Conservation (phyloP, 1,140 invertebrate genomes). For the Cephus cinctus region DNA sequence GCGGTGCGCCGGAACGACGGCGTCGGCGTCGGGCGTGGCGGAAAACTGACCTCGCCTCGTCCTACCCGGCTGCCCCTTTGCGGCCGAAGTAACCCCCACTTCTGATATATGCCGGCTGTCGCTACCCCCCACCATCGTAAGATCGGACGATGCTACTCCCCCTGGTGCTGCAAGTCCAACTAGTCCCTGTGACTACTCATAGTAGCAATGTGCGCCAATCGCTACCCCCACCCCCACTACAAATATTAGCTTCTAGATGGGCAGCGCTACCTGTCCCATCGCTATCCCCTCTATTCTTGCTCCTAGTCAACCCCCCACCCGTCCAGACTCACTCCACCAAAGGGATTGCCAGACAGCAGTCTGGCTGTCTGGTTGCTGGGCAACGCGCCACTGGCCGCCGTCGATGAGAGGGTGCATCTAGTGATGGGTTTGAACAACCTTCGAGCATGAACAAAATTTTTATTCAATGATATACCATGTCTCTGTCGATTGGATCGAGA, state of each 20-base stretch:
- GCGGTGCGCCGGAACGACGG: slow-evolving; percentile 32
- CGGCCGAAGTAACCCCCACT: too few relatives aligned
- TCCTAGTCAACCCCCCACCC: background rate
- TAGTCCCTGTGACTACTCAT: slow-evolving; percentile 1
- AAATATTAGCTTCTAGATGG: too few relatives aligned
- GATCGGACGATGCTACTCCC: background rate
- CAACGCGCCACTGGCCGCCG: slow-evolving; percentile 35
- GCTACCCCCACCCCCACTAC: too few relatives aligned
- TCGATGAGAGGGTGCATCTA: slow-evolving; percentile 21
- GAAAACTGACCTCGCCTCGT: slow-evolving; percentile 47
- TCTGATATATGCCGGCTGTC: too few relatives aligned
- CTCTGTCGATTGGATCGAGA: too few relatives aligned
- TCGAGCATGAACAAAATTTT: too few relatives aligned
- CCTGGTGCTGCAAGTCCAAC: background rate
- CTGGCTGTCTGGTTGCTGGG: slow-evolving; percentile 44
- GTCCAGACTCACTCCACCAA: slow-evolving; percentile 14
- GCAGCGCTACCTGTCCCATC: too few relatives aligned
- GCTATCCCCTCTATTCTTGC: too few relatives aligned
- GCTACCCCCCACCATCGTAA: too few relatives aligned
- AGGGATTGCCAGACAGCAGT: slow-evolving; percentile 37
- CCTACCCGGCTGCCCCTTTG: slow-evolving; percentile 17
- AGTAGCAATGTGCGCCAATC: background rate
- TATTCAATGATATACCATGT: too few relatives aligned
- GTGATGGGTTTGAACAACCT: too few relatives aligned
- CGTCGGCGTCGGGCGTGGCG: slow-evolving; percentile 41